Base-by-base conservation (phyloP, 2,797 vertebrate species). In the Caiman crocodilus region DNA sequence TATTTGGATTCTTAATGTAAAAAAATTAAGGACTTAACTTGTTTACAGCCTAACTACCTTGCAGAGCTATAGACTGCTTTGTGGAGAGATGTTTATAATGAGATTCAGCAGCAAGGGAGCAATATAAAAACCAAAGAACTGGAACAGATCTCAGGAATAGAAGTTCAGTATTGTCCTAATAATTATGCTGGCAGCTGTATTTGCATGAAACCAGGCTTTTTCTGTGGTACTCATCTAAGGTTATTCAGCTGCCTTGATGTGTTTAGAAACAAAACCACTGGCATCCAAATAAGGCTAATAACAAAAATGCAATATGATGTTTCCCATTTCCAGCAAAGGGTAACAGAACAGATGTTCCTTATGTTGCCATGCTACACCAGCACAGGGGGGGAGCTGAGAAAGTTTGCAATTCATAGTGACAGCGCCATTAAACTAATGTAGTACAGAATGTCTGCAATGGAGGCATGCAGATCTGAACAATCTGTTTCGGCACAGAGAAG, bases 261-360 rank as follows among this genome's bases (percentile, higher is more conserved):
- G 94, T 95, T 96, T 95, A 96, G 94, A 95, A 96, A 96, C 96
- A 95, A 95, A 96, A 94, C 94, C 94, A 92, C 95, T 96, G 96
- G 95, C 93, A 97, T 97, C 97, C 96, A 96, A 96, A 96, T 95
- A 94, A 95, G 93, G 93, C 90, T 96, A 96, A 96, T 97, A 97
- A 94, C 96, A 96, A 95, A 96, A 95, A 96, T 93, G 93, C 95
- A 95, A 63, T 95, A 91, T 90, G 93, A 94, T 91, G 94, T 78
- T 95, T 95, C 95, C 91, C 95, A 95, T 97, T 96, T 97, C 86
- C 94, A 97, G 92, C 94, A 93, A 94, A 95, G 94, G 94, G 89
- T 88, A 96, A 89, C 92, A 84, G 91, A 96, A 95, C 96, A 97
- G 96, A 97, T 97, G 96, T 95, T 95, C 94, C 91, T 95, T 94